A percentile compares a stretch with the other conserved stretches of the same genome.
Conservation (phyloP, 2,113 vertebrate species). For the Heterotis niloticus region DNA sequence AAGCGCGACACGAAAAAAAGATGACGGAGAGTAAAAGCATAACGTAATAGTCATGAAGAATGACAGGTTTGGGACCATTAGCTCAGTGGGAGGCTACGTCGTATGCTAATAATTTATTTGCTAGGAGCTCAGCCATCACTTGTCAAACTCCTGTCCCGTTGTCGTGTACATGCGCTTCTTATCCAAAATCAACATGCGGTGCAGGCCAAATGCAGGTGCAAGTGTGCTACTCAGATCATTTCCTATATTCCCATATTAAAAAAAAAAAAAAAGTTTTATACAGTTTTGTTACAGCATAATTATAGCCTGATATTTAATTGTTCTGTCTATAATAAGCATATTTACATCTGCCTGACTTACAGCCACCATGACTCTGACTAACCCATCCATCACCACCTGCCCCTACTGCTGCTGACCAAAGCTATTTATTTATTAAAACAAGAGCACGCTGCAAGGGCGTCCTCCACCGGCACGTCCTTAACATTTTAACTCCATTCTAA, state of each 20-base stretch:
- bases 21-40: slow-evolving; percentile 32
- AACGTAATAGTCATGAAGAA: slow-evolving; percentile 43
- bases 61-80: slow-evolving; percentile 46
- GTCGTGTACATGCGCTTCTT: slow-evolving; percentile 49
- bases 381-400: not conserved
- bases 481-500: no score
- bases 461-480: no score
- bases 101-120: slow-evolving; percentile 29
- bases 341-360: not conserved
- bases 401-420: not conserved
- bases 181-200: slow-evolving; percentile 53
- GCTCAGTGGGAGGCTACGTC: slow-evolving; percentile 35
- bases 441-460: not conserved
- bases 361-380: not conserved
- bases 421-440: not conserved
- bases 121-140: slow-evolving; percentile 41
- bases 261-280: no score
- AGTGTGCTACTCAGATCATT: slow-evolving; percentile 57
- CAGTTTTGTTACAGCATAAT: slow-evolving; percentile 53
- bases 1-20: not conserved
- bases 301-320: not conserved
- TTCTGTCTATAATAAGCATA: not conserved
- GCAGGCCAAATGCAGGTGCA: slow-evolving; percentile 57
- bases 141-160: slow-evolving; percentile 34
- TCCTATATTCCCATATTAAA: no score